These are phyloP conservation scores for Acropternis orthonyx DNA, from an alignment of 2,797 vertebrate species.

Conservation along the genomic window DNA sequence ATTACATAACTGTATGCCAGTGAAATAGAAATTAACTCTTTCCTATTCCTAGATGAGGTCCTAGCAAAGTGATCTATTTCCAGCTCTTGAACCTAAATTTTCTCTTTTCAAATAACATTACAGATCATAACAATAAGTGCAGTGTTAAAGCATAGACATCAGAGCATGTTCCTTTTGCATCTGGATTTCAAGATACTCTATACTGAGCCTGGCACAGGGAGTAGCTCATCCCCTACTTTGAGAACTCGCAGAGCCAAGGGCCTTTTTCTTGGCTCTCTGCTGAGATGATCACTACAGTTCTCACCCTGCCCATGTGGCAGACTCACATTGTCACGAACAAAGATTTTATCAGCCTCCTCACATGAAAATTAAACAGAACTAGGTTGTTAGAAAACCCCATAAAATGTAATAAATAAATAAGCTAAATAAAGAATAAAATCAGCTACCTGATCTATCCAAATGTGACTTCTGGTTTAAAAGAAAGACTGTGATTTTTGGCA, in stretches of 20 bases:
- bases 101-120: not conserved
- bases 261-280: not conserved
- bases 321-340: rapidly evolving
- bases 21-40: not conserved
- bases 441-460: not conserved
- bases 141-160: not conserved
- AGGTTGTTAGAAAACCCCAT: no score
- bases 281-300: not conserved
- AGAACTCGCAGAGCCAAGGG: not conserved
- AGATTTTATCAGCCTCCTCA: not conserved
- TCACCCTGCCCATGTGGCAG: not conserved
- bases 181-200: not conserved
- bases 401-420: no score
- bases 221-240: not conserved
- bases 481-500: not conserved
- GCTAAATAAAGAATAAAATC: not conserved
- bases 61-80: not conserved
- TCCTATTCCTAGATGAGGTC: not conserved
- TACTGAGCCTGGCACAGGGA: not conserved
- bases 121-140: not conserved
- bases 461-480: not conserved
- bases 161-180: not conserved
- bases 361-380: not conserved
- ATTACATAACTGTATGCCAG: not conserved
- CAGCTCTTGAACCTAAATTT: not conserved